Conservation (phyloP, 2,888 invertebrate species). For the Catocala sponsa region DNA sequence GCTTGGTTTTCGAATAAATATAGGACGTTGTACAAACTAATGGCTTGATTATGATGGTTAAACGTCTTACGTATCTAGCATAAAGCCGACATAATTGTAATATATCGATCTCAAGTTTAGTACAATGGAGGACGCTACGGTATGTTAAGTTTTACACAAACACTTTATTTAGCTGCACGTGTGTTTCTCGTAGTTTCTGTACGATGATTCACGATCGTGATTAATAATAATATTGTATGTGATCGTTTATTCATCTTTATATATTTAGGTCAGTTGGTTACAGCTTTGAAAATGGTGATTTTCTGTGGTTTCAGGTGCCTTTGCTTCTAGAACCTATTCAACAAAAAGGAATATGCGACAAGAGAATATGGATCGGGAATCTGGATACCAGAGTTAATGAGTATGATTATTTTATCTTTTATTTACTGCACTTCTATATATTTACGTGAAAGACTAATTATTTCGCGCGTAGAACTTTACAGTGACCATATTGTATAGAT, state of each 20-base stretch:
- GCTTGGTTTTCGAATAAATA: neutral
- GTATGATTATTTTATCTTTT: conserved; percentile 90
- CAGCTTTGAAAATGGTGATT: neutral
- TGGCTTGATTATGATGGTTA: conserved; percentile 36
- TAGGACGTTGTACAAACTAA: neutral
- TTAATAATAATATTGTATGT: too few species aligned
- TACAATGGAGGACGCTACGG: conserved; percentile 71
- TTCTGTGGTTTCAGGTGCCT: conserved; percentile 71
- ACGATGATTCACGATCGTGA: neutral
- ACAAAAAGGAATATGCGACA: conserved; percentile 88
- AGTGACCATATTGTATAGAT: neutral
- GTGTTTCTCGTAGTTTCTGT: neutral
- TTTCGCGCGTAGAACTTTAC: neutral
- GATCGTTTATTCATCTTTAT: too few species aligned
- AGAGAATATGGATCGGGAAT: conserved; percentile 97
- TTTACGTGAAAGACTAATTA: neutral
- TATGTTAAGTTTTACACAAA: conserved; percentile 42
- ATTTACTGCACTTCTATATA: neutral
- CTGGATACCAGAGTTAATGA: conserved; percentile 96
- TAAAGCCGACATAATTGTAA: neutral
- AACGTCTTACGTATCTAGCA: neutral
- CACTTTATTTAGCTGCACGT: neutral
- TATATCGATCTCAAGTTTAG: conserved; percentile 16
- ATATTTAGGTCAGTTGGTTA: too few species aligned
- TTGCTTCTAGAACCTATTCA: conserved; percentile 87